phyloP scores from a whole-genome alignment of 2,797 vertebrate genomes.

The Myotis findleyi region DNA sequence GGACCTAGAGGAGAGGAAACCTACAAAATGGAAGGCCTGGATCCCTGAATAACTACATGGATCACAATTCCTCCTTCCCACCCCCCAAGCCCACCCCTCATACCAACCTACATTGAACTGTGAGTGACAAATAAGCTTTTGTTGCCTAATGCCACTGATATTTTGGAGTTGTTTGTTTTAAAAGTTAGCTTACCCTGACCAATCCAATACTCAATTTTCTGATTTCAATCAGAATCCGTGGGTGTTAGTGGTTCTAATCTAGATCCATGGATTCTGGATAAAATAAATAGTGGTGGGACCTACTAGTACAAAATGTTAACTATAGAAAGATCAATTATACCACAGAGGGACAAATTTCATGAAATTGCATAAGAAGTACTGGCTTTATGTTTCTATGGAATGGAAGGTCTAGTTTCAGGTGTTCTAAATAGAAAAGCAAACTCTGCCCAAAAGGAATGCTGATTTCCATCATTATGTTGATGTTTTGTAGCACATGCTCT shows the following conservation, averaged over 20 bases:
- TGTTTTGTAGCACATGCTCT: neutral
- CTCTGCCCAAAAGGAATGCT: neutral
- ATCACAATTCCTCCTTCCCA: neutral
- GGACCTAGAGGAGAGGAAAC: neutral
- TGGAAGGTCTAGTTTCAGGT: conserved; percentile 1
- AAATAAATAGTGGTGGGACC: neutral
- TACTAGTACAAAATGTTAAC: conserved; percentile 30
- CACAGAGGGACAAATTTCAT: neutral
- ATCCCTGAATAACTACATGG: neutral
- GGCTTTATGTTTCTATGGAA: neutral
- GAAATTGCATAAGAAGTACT: neutral
- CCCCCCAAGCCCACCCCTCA: neutral
- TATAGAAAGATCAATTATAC: conserved; percentile 15
- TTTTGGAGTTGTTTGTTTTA: neutral
- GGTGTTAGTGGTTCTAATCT: neutral
- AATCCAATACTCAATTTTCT: neutral
- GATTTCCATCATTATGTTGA: neutral
- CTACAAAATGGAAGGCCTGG: neutral
- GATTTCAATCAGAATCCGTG: conserved; percentile 1
- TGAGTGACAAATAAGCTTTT: neutral
- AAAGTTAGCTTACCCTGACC: neutral
- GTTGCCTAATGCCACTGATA: neutral
- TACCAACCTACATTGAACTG: neutral
- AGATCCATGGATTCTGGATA: neutral
- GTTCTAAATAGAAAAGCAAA: neutral